Base-by-base conservation (phyloP, 2,113 vertebrate genomes). In the Phylloscopus trochilus region DNA sequence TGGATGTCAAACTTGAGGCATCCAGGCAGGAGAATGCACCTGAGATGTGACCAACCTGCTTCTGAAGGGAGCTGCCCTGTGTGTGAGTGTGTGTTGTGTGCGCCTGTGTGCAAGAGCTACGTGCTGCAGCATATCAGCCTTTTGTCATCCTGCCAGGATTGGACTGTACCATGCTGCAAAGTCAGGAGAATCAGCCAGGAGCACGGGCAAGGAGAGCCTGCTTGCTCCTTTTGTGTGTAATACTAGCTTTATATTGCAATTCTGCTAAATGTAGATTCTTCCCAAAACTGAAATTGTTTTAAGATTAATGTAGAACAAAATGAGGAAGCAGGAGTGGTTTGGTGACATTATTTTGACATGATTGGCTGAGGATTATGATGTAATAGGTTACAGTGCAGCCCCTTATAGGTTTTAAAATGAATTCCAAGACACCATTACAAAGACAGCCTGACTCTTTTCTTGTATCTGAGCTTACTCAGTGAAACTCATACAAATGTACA, bases 281-380 rank as follows among this genome's bases (percentile, higher is more conserved):
- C 49, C 55, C 17, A 67, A 97, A 97, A 96, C 69, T 88, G 83
- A 94, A 96, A 80, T 87, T 84, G 88, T 95, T 93, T 73, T 95
- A 97, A 98, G 98, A 97, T 98, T 98, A 98, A 98, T 97, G 85
- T 89, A 96, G 92, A 97, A 91, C 96, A 97, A 97, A 97, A 98
- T 97, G 98, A 98, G 97, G 98, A 98, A 97, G 96, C 98, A 98
- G 98, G 98, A 99, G 98, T 97, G 98, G 98, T 98, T 98, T 98
- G 98, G 97, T 98, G 98, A 98, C 98, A 98, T 98, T 98, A 97
- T 98, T 97, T 98, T 98, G 98, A 95, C 98, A 97, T 98, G 98
- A 99, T 99, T 99, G 99, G 99, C 98, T 98, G 98, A 97, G 98
- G 98, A 98, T 97, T 99, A 98, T 99, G 99, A 99, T 99, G 99